phyloP scores from a whole-genome alignment of 1,140 invertebrate species.

The Drosophila aff. region DNA sequence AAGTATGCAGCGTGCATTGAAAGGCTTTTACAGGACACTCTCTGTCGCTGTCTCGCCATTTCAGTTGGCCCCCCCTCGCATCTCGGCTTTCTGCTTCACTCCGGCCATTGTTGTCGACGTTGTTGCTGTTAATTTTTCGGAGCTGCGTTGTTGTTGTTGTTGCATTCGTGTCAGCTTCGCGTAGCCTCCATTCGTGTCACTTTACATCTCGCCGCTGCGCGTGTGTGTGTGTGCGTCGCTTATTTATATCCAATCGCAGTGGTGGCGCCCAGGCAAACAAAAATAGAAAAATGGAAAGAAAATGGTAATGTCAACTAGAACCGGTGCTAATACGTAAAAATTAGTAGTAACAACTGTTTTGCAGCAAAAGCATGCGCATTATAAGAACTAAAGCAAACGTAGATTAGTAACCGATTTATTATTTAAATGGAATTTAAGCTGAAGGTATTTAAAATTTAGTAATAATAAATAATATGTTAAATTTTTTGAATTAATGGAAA shows the following conservation, averaged over 20 bases:
- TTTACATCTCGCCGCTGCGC: slow-evolving; percentile 34
- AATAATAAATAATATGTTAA: too few relatives aligned
- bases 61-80: neutral
- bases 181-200: slow-evolving; percentile 51
- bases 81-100: slow-evolving; percentile 53
- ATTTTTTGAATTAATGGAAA: too few relatives aligned
- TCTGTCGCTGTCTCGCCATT: slow-evolving; percentile 7
- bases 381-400: too few relatives aligned
- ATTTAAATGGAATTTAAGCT: too few relatives aligned
- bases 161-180: slow-evolving; percentile 67
- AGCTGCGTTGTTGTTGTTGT: slow-evolving; percentile 62
- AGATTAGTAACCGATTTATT: too few relatives aligned
- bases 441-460: too few relatives aligned
- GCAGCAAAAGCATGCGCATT: too few relatives aligned
- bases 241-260: slow-evolving; percentile 84
- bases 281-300: too few relatives aligned
- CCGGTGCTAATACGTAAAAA: too few relatives aligned
- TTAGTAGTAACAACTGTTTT: too few relatives aligned
- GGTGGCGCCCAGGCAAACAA: too few relatives aligned
- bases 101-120: slow-evolving; percentile 52
- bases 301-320: too few relatives aligned
- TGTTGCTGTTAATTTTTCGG: slow-evolving; percentile 79
- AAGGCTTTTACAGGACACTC: slow-evolving; percentile 77
- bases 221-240: slow-evolving; percentile 46
- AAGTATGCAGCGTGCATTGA: slow-evolving; percentile 79